phyloP scores from a whole-genome alignment of 2,113 vertebrate genomes.

The Ptyas mucosa region DNA sequence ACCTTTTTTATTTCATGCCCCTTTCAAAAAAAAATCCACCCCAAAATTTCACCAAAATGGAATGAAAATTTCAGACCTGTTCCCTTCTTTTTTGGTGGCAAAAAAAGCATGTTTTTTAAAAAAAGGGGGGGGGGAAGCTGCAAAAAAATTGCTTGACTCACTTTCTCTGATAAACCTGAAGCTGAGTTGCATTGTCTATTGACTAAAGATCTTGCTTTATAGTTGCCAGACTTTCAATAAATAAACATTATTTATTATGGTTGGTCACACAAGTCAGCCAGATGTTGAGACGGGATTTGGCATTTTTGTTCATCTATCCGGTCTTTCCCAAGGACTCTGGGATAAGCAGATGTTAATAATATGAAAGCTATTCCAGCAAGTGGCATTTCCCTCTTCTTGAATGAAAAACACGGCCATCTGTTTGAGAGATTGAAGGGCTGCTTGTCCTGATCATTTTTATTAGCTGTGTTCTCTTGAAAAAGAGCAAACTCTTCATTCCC shows the following conservation, averaged over 20 bases:
- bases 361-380: not conserved
- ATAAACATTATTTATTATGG: not conserved
- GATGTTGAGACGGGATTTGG: not conserved
- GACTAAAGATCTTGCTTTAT: not conserved
- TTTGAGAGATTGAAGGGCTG: not conserved
- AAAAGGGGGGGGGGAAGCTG: not conserved
- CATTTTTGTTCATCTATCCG: not conserved
- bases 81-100: not conserved
- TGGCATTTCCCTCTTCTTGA: not conserved
- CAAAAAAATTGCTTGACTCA: not conserved
- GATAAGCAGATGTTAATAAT: not conserved
- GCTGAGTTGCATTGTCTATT: not conserved
- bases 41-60: not conserved
- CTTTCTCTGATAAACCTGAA: not conserved
- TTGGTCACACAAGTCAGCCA: not conserved
- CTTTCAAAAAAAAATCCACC: not conserved
- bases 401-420: not conserved
- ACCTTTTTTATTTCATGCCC: not conserved
- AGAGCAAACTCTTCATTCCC: fast-evolving
- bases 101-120: not conserved
- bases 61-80: not conserved
- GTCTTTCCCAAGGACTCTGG: not conserved
- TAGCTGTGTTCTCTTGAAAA: not conserved
- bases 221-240: not conserved
- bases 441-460: not conserved